These are phyloP conservation scores for Neoarius graeffei DNA, from an alignment of 2,113 vertebrate genomes.

Conservation along the genomic window DNA sequence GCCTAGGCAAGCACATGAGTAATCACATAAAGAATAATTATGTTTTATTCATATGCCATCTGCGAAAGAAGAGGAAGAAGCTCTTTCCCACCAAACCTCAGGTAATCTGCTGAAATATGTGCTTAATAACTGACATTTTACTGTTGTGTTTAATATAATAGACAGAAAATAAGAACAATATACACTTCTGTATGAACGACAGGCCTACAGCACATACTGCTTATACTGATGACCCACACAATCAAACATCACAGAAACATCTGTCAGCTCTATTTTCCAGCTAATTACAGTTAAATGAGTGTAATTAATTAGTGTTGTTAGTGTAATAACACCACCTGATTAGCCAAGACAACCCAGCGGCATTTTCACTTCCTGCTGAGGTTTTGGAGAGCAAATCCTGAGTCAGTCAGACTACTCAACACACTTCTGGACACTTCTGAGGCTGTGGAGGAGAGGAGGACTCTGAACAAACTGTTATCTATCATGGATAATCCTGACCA, in stretches of 20 bases:
- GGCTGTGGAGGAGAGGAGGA: too few species aligned
- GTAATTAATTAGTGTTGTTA: not conserved
- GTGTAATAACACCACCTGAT: not conserved
- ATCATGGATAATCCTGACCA: too few species aligned
- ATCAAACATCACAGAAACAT: not conserved
- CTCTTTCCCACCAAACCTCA: not conserved
- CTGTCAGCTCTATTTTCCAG: not conserved
- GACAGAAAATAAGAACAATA: not conserved
- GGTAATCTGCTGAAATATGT: not conserved
- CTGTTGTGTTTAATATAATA: not conserved
- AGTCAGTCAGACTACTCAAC: too few species aligned
- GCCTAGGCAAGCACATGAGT: not conserved
- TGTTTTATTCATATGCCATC: conserved; percentile 3
- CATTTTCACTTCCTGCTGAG: not conserved
- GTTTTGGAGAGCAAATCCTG: not conserved
- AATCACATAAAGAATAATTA: conserved; percentile 9
- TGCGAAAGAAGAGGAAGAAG: not conserved
- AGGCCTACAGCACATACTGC: not conserved
- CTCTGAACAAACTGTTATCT: too few species aligned
- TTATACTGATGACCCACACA: not conserved
- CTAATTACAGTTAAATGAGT: not conserved
- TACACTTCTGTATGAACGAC: not conserved
- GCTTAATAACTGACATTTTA: not conserved
- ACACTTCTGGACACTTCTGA: too few species aligned
- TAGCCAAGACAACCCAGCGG: not conserved